phyloP scores from a whole-genome alignment of 2,888 invertebrate species.

The Dolomedes plantarius region DNA sequence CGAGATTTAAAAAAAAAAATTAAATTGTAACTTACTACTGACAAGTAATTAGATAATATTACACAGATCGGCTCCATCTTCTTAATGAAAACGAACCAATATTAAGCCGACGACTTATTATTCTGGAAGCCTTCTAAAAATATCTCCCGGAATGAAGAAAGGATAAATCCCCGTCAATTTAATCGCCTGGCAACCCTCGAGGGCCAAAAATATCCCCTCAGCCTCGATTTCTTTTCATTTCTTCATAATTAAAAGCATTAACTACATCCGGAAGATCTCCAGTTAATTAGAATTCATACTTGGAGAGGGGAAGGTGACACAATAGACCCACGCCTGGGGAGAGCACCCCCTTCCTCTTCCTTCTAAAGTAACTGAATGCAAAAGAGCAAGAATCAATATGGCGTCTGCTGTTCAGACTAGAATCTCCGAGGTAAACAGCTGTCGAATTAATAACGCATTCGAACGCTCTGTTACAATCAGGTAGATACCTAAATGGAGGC shows the following conservation, averaged over 20 bases:
- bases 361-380: background rate
- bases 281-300: constrained; percentile 12
- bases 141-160: no score
- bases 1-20: no score
- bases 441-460: constrained; percentile 9
- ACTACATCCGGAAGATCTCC: constrained; percentile 7
- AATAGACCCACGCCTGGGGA: background rate
- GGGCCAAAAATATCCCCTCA: background rate
- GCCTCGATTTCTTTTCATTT: constrained; percentile 11
- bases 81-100: no score
- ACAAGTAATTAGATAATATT: no score
- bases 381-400: constrained; percentile 14
- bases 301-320: background rate
- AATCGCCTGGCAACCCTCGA: background rate
- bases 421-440: background rate
- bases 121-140: no score
- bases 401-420: background rate
- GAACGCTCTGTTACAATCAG: constrained; percentile 12
- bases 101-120: no score
- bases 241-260: constrained; percentile 25
- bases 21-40: no score
- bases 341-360: background rate
- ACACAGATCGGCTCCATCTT: no score
- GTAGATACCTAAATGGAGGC: background rate
- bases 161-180: no score